Base-by-base conservation (phyloP, 2,113 vertebrate genomes). In the Brienomyrus brachyistius region DNA sequence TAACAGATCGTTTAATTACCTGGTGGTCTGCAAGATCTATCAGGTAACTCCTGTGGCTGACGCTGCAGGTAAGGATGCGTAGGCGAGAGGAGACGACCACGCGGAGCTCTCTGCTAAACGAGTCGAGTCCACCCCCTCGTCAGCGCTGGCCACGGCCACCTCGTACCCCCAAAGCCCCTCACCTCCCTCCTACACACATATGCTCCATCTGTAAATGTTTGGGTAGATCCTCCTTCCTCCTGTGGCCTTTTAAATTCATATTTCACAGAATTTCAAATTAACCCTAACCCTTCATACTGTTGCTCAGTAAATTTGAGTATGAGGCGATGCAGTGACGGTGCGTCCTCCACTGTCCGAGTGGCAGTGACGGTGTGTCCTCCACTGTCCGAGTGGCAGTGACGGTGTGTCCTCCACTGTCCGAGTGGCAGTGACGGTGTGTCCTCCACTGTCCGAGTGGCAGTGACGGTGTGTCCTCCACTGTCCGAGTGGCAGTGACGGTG, bases 1-100 rank as follows among this genome's bases (percentile, higher is more conserved):
- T 92, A 91, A 91, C 83, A 77, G 91, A 91, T 91, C 85, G 87
- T 92, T 92, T 93, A 91, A 91, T 93, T 92, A 93, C 89, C 77
- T 70, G 56, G 70, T 85, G 56, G 90, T 54, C 87, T 54, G 84
- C 87, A 91, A 91, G 91, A 93, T 93, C 91, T 89, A 92, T 92
- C 77, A 91, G 45, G 90, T 92, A 52, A 91, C 92, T 93, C 90
- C 87, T 91, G 87, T 48, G 86, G 86, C 89, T 91, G 91, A 91
- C 91, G 91, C 91, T 88, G 62, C 86, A 91, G 86, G 77, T 90
- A 91, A 91, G 91, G 54, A 86, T 88, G 90, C 88, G 90, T 89
- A 90, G 84, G 89, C 74, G 89, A 86, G 90, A 77, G 74, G 86
- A 56, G 87, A 51, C 23, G 50, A 51, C 82, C 86, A 51, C 47